Conservation (phyloP, 2,797 vertebrate species). For the Protosalanx chinensis region DNA sequence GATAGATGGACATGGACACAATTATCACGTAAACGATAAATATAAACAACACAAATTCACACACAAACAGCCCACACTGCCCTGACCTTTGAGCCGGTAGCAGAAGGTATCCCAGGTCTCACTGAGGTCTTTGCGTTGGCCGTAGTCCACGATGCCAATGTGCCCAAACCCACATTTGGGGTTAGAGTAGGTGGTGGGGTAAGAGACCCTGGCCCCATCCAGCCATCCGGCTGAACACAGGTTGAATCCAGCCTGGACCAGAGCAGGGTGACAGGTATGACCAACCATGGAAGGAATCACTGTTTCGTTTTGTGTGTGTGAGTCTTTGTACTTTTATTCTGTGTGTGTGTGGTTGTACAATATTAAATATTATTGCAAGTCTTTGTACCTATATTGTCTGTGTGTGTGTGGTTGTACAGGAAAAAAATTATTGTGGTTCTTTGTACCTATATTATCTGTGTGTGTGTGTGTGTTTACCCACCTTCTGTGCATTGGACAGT, state of each 20-base stretch:
- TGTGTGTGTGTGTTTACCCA: conserved; percentile 45
- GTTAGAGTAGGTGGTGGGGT: conserved; percentile 84
- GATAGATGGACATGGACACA: conserved; percentile 4
- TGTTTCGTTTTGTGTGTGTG: not conserved
- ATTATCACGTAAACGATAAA: not conserved
- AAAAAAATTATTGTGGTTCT: no score
- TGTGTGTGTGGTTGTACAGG: conserved; percentile 43
- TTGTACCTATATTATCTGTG: no score
- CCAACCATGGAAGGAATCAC: not conserved
- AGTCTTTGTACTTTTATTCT: not conserved
- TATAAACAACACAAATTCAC: conserved; percentile 5
- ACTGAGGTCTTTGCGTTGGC: conserved; percentile 74
- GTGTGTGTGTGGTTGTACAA: not conserved
- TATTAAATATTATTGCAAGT: not conserved
- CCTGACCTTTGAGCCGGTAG: conserved; percentile 86
- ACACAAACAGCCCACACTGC: not conserved
- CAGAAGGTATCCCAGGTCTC: conserved; percentile 95
- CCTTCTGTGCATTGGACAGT: conserved; percentile 90
- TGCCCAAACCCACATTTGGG: conserved; percentile 83
- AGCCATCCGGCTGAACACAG: conserved; percentile 89
- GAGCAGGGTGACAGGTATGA: not conserved
- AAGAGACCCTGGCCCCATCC: conserved; percentile 74
- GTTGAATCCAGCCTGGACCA: conserved; percentile 78
- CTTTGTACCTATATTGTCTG: not conserved
- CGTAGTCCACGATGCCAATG: conserved; percentile 91